These are phyloP conservation scores for Ischnura elegans DNA, from an alignment of 2,888 invertebrate species.

Conservation along the genomic window DNA sequence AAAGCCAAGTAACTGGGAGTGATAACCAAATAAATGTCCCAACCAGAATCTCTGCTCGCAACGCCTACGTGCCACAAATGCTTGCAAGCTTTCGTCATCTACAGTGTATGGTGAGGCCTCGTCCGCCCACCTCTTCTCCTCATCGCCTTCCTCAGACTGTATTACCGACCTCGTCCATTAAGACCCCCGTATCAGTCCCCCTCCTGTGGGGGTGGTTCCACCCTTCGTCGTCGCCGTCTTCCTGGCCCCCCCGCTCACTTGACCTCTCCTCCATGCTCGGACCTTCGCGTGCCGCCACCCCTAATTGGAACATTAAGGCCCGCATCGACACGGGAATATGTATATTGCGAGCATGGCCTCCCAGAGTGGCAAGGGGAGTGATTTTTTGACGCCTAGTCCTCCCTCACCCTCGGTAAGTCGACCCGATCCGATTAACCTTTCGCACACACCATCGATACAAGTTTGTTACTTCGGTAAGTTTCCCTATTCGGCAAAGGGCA, in stretches of 20 bases:
- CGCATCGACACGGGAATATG: not conserved
- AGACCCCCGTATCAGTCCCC: not conserved
- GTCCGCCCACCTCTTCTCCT: too few relatives aligned
- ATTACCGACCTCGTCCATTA: not conserved
- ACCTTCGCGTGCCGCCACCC: not conserved
- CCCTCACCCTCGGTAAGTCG: too few relatives aligned
- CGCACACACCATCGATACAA: too few relatives aligned
- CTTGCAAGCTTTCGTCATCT: too few relatives aligned
- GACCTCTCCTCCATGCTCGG: not conserved
- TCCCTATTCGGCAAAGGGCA: too few relatives aligned
- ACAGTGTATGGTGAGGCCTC: too few relatives aligned
- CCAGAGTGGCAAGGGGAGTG: not conserved
- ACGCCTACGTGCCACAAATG: too few relatives aligned
- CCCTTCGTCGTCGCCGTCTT: not conserved
- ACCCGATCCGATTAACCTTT: not conserved
- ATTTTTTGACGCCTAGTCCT: not conserved
- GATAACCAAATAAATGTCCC: too few relatives aligned
- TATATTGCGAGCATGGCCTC: not conserved
- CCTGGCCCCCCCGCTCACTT: not conserved
- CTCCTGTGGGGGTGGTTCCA: not conserved
- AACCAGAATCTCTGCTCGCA: too few relatives aligned
- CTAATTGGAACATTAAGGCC: not conserved
- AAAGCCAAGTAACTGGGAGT: too few relatives aligned
- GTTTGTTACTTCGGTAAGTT: too few relatives aligned
- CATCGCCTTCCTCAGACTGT: not conserved